Evolutionary conservation across 2,797 vertebrate species (phyloP).

Genomic region (Poeciliopsis infans): DNA sequence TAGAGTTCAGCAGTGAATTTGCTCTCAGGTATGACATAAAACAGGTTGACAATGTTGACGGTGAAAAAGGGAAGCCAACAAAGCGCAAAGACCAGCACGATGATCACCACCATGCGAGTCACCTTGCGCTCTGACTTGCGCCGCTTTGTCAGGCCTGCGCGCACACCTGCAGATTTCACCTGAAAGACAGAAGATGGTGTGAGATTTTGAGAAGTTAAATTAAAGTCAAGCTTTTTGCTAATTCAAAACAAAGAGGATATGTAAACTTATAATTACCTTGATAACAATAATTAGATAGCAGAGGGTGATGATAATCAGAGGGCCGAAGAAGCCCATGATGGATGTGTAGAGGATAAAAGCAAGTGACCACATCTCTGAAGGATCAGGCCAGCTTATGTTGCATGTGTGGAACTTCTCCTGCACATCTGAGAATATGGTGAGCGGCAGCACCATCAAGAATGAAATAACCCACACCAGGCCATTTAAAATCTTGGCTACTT

Average conservation of each 20-base stretch:
- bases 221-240: background rate
- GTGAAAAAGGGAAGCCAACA: constrained; percentile 96
- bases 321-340: constrained; percentile 90
- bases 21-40: constrained; percentile 86
- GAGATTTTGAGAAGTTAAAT: background rate
- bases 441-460: constrained; percentile 88
- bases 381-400: constrained; percentile 94
- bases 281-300: constrained; percentile 94
- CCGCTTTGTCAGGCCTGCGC: constrained; percentile 81
- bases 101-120: constrained; percentile 95
- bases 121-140: constrained; percentile 90
- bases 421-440: constrained; percentile 87
- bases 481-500: constrained; percentile 87
- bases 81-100: constrained; percentile 90
- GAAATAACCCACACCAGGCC: constrained; percentile 87
- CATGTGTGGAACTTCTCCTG: constrained; percentile 87
- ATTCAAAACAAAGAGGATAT: background rate
- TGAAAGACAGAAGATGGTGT: constrained; percentile 46
- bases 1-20: constrained; percentile 80
- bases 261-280: constrained; percentile 77
- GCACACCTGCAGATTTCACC: constrained; percentile 85
- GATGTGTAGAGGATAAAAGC: constrained; percentile 92
- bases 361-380: constrained; percentile 81
- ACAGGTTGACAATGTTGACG: constrained; percentile 90
- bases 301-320: constrained; percentile 89